phyloP scores from a whole-genome alignment of 2,888 invertebrate species.

The Boloria euphrosyne region DNA sequence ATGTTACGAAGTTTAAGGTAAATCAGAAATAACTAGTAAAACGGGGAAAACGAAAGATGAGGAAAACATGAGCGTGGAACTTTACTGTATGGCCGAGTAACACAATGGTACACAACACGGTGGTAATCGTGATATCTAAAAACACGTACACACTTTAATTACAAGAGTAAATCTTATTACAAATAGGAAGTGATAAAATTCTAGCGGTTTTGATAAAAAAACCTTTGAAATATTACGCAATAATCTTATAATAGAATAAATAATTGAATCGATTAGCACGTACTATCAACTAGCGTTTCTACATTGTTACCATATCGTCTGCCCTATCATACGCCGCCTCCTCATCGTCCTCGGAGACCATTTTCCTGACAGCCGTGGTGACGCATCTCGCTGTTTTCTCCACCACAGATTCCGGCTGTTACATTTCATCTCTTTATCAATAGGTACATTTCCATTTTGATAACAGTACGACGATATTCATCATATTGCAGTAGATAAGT shows the following conservation, averaged over 20 bases:
- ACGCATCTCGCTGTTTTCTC: constrained; percentile 80
- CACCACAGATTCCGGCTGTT: constrained; percentile 84
- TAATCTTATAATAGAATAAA: too few relatives aligned
- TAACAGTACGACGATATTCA: too few relatives aligned
- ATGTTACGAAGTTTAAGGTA: background rate
- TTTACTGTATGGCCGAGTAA: background rate
- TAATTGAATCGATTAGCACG: background rate
- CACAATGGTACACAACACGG: background rate
- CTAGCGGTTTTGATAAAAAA: background rate
- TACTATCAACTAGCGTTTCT: constrained; percentile 21
- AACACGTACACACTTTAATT: too few relatives aligned
- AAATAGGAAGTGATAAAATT: background rate
- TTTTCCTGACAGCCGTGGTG: constrained; percentile 79
- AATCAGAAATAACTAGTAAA: constrained; percentile 1
- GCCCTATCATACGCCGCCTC: constrained; percentile 85
- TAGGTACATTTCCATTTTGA: too few relatives aligned
- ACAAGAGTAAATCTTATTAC: too few relatives aligned
- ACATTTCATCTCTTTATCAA: constrained; percentile 12
- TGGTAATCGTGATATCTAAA: background rate
- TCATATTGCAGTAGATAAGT: too few relatives aligned
- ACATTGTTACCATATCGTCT: constrained; percentile 86
- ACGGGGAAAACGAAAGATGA: background rate
- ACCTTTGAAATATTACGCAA: too few relatives aligned
- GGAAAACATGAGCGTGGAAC: constrained; percentile 14
- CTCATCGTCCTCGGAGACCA: constrained; percentile 77